Evolutionary conservation across 2,888 invertebrate genomes (phyloP), one percentile per base, ranked within the genome.

Genomic region (Drosophila siamana): DNA sequence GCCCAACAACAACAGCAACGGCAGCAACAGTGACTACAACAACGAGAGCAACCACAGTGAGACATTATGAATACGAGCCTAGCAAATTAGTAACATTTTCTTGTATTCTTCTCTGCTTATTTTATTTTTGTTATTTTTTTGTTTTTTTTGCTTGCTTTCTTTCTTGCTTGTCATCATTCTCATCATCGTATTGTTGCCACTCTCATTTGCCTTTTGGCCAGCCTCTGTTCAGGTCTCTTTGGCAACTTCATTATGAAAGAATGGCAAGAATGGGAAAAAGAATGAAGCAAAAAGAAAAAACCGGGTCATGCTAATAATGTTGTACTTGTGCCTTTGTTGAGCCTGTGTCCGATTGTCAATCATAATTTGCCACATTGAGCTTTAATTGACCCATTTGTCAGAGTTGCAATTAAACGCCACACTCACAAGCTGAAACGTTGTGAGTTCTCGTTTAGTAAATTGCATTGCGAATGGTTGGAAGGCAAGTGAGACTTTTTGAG

Each of bases 201-300:
- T 72, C 77, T 70, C 74, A 72, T 72, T 76, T 77, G 66, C 66
- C 69, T 64, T 65, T 73, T 65, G 61, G 64, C 55, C 73, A 48
- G 48, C 61, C 43, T 73, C 60, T 28, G 28, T 47, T 28, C 47
- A 44, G 43, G 30, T 44, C 43, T 55, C 76, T 71, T 70, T 74
- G 68, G 57, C 75, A 86, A 86, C 85, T 86, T 81, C 65, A 87
- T 82, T 87, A 81, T 82, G 65, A 36, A 38, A 59, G 36, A 54
- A 51, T 54, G 56, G 54, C 38, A 43, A 52, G n/a, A n/a, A n/a
- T n/a, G n/a, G n/a, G n/a, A 47, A 55, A 30, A 51, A 33, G 47
- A 74, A 56, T 19, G 40, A 24, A 41, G 56, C 47, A 54, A 50
- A 46, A 36, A 60, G n/a, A n/a, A 48, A 47, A 61, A 81, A 71